Conservation (phyloP, 2,888 invertebrate species). For the Cephonodes hylas region DNA sequence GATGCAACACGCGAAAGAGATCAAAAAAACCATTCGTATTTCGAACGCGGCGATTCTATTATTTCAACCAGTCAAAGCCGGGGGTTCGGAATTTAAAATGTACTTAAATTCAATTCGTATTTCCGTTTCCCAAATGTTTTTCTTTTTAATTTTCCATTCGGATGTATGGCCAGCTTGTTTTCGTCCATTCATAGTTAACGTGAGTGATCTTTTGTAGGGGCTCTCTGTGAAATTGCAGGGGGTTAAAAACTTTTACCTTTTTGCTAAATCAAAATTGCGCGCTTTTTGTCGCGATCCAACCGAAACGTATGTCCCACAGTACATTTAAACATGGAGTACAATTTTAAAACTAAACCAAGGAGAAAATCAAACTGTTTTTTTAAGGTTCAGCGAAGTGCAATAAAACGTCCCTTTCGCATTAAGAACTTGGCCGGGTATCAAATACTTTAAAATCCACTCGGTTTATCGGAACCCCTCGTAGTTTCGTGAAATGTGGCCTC, state of each 20-base stretch:
- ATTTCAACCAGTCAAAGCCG: slow-evolving; percentile 72
- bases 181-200: slow-evolving; percentile 77
- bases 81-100: slow-evolving; percentile 74
- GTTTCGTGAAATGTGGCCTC: slow-evolving; percentile 56
- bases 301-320: slow-evolving; percentile 37
- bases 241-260: slow-evolving; percentile 66
- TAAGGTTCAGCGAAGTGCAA: slow-evolving; percentile 11
- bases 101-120: slow-evolving; percentile 79
- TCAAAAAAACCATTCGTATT: slow-evolving; percentile 70
- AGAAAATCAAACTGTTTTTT: neutral
- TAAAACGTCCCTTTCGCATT: slow-evolving; percentile 21
- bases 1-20: slow-evolving; percentile 66
- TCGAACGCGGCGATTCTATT: slow-evolving; percentile 68
- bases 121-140: slow-evolving; percentile 69
- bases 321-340: slow-evolving; percentile 8
- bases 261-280: slow-evolving; percentile 69
- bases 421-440: slow-evolving; percentile 11
- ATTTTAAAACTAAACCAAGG: neutral
- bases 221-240: slow-evolving; percentile 77
- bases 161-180: slow-evolving; percentile 62
- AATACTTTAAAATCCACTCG: slow-evolving; percentile 52
- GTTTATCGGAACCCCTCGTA: slow-evolving; percentile 42
- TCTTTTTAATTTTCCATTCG: slow-evolving; percentile 73
- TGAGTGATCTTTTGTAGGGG: slow-evolving; percentile 77
- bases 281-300: slow-evolving; percentile 39